Conservation (phyloP, 2,113 vertebrate species). For the Eurypyga helias region DNA sequence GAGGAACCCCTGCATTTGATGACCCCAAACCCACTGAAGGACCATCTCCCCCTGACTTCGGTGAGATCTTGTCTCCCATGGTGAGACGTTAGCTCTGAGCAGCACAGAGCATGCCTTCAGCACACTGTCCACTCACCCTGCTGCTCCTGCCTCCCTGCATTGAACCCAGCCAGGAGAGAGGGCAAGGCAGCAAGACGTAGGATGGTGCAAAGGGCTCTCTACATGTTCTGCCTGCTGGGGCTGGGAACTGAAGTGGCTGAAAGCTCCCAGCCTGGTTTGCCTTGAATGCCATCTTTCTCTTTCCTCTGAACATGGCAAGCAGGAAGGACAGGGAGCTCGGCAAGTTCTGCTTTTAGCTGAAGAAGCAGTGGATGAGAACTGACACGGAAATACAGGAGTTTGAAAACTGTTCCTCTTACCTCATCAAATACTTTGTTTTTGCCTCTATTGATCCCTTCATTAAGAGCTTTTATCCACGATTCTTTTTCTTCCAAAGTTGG, state of each 20-base stretch:
- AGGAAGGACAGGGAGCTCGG: neutral
- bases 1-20: neutral
- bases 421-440: slow-evolving; percentile 96
- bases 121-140: neutral
- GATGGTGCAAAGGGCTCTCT: neutral
- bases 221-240: neutral
- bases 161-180: neutral
- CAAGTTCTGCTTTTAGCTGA: neutral
- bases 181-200: neutral
- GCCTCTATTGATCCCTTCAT: slow-evolving; percentile 88
- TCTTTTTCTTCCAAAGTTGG: slow-evolving; percentile 89
- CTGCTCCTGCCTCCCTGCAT: neutral
- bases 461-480: slow-evolving; percentile 92
- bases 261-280: neutral
- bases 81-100: neutral
- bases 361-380: neutral
- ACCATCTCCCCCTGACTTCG: neutral
- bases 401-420: slow-evolving; percentile 72
- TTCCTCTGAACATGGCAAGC: neutral
- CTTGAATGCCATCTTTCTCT: neutral
- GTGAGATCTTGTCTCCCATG: neutral
- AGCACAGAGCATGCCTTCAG: neutral
- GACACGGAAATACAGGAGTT: neutral
- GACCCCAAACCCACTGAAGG: neutral
- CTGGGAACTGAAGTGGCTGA: neutral